Base-by-base conservation (phyloP, 2,888 invertebrate species). In the Uropetala carovei region DNA sequence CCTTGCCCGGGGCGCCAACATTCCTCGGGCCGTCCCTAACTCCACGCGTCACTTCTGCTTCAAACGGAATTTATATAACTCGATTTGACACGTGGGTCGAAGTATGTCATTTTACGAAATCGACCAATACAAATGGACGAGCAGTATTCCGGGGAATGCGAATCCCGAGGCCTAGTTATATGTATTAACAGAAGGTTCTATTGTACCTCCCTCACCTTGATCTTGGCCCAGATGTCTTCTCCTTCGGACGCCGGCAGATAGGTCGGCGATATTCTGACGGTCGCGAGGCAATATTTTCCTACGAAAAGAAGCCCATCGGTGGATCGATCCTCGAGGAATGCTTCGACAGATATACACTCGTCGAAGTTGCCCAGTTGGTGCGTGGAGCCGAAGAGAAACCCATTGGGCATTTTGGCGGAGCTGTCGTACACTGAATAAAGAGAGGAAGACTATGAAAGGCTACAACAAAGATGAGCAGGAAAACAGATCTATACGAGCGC, bases 271-370 rank as follows among this genome's bases (percentile, higher is more conserved):
- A 89, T 64, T 64, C 58, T 58, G 16, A 60, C 16, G 5, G 60
- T 89, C 8, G 64, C 64, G 9, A 89, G 89, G 59, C 89, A 89
- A n/a, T 89, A 89, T 64, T 89, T 89, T 9, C 89, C 89, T 11
- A 43, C 43, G 64, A 89, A 68, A 43, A 60, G 27, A 75, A 43
- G 60, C 10, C 64, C 4, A 11, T 18, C 10, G 83, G 14, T 8
- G 83, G n/a, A 30, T 10, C 13, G 0, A 64, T 68, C 56, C 18
- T n/a, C 43, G n/a, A 43, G 0, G 1, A 0, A 64, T 4, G 89
- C 89, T 43, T 64, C 18, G 18, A 89, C 64, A 14, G 89, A 89
- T 8, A 89, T 16, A 43, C 89, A 89, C 68, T 89, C 89, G 0
- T 58, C 89, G 56, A 27, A 89, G 56, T 89, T 89, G 10, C 89